These are phyloP conservation scores for Pimpla rufipes DNA, from an alignment of 2,888 invertebrate genomes.

Conservation along the genomic window DNA sequence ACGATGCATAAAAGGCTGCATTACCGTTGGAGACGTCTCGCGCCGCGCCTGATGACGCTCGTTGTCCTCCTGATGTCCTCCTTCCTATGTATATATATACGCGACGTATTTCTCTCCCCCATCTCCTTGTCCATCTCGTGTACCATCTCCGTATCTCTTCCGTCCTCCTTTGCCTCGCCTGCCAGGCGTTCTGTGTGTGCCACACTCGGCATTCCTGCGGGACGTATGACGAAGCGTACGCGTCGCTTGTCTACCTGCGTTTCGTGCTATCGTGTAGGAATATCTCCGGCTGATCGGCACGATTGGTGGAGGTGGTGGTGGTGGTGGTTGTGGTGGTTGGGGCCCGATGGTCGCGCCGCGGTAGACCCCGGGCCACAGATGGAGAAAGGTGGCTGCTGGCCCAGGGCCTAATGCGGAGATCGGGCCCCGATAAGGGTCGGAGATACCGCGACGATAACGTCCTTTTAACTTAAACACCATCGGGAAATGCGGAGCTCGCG, in stretches of 20 bases:
- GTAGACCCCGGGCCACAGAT: conserved; percentile 61
- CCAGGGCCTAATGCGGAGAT: conserved; percentile 74
- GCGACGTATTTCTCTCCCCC: not conserved
- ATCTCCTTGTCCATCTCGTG: conserved; percentile 22
- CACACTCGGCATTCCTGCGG: conserved; percentile 60
- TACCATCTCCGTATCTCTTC: not conserved
- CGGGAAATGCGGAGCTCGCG: conserved; percentile 62
- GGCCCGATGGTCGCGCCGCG: conserved; percentile 50
- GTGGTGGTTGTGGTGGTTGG: not conserved
- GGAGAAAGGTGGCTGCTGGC: conserved; percentile 64
- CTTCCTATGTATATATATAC: too few relatives aligned
- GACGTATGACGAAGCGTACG: conserved; percentile 69
- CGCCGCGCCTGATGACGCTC: conserved; percentile 37
- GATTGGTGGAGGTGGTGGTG: conserved; percentile 34
- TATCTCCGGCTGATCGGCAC: conserved; percentile 67
- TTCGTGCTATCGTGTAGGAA: conserved; percentile 65
- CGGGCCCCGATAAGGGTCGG: conserved; percentile 70
- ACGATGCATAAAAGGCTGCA: conserved; percentile 55
- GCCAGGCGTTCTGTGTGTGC: not conserved
- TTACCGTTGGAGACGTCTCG: conserved; percentile 46
- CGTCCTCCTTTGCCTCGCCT: conserved; percentile 19
- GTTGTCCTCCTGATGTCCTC: conserved; percentile 24
- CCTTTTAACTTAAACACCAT: conserved; percentile 74
- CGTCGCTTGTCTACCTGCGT: conserved; percentile 62
- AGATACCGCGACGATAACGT: conserved; percentile 77